Evolutionary conservation across 2,888 invertebrate species (phyloP), one percentile per base, ranked within the genome.

Genomic region (Spilosoma lubricipeda): DNA sequence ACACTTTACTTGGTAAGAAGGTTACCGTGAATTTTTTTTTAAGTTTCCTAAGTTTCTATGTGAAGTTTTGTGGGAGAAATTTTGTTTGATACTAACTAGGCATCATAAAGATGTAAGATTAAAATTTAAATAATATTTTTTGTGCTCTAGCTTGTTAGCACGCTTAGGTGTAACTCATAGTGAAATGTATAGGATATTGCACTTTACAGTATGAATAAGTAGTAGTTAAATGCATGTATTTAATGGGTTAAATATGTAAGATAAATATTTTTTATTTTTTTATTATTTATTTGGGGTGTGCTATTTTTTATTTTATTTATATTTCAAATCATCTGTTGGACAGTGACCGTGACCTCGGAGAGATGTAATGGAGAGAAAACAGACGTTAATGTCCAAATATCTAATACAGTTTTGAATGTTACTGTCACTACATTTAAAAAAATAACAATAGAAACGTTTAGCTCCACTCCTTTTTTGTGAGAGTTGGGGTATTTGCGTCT

Each of bases 1-100:
- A 79, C 74, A 76, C 77, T 70, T 72, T 72, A 75, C 79, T 74
- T 74, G 59, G 48, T 70, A 77, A 80, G 69, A 66, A 77, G 77
- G 67, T 77, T 77, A 65, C 45, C 71, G 76, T 72, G 69, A 78
- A 80, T 15, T 33, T 74, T 78, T 80, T 81, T 63, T 59, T 13
- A 70, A 68, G 71, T 74, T 77, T 71, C 77, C 63, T 73, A 72
- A 70, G 67, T 72, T 70, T 70, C 67, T 59, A 74, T 77, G 75
- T 70, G 45, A 39, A 7, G 13, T 8, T 56, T 27, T 20, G 67
- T 67, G 73, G n/a, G 71, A 67, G 74, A 68, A 70, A 73, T 64
- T 63, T 73, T 45, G 66, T 63, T 67, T 18, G 65, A 52, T 30
- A 59, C 67, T 72, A 72, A 68, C 48, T 73, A 73, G 56, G 42